Evolutionary conservation across 2,113 vertebrate species (phyloP).

Genomic region (Channa argus): DNA sequence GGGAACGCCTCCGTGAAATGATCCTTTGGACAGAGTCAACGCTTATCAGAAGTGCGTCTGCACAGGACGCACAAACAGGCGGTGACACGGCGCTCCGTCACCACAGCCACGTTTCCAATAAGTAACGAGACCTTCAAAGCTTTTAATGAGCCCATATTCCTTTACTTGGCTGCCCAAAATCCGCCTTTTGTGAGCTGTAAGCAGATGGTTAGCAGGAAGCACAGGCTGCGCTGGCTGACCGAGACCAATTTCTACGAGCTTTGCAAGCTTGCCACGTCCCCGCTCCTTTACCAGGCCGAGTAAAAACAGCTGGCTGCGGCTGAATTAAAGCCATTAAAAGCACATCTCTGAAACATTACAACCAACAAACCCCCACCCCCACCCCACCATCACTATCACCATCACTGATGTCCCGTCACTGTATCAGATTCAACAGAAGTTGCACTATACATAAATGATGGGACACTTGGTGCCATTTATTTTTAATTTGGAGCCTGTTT

Average conservation of each 20-base stretch:
- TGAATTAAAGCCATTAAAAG: conserved; percentile 97
- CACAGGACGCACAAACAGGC: conserved; percentile 45
- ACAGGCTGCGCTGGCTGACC: conserved; percentile 93
- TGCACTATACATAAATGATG: conserved; percentile 11
- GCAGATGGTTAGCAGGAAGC: conserved; percentile 99
- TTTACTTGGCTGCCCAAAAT: conserved; percentile 86
- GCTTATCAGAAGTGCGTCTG: conserved; percentile 65
- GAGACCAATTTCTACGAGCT: conserved; percentile 99
- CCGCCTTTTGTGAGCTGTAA: conserved; percentile 96
- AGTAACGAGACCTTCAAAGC: conserved; percentile 85
- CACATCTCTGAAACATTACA: conserved; percentile 97
- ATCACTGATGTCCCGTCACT: conserved; percentile 11
- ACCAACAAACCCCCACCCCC: conserved; percentile 42
- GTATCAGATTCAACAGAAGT: conserved; percentile 1
- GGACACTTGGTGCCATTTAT: background rate
- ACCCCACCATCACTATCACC: background rate
- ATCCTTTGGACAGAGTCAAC: conserved; percentile 51
- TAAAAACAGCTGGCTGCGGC: conserved; percentile 94
- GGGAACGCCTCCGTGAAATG: conserved; percentile 84
- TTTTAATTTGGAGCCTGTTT: no score
- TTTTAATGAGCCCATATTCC: conserved; percentile 80
- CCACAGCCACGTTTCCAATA: conserved; percentile 83
- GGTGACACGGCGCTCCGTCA: conserved; percentile 52
- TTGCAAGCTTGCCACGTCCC: conserved; percentile 93
- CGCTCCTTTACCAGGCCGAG: conserved; percentile 90